Evolutionary conservation across 2,888 invertebrate genomes (phyloP).

Genomic region (Drosophila mettleri): DNA sequence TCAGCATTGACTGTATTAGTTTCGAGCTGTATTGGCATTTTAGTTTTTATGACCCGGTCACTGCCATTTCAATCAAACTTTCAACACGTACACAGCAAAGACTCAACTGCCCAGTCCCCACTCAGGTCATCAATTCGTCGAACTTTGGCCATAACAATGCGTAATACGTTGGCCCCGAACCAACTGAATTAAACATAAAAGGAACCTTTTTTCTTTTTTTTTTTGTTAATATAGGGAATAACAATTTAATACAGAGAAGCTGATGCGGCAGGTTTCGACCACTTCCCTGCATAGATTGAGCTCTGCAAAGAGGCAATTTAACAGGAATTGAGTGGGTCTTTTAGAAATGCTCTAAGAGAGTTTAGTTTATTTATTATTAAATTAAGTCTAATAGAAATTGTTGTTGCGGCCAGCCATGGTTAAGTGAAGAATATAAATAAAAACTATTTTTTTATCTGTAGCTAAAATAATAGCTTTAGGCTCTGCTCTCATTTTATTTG

Average conservation of each 20-base stretch:
- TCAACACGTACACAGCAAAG: constrained; percentile 59
- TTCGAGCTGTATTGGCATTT: constrained; percentile 33
- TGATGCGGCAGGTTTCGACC: constrained; percentile 8
- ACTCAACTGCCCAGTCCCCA: constrained; percentile 13
- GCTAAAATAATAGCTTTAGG: too few relatives aligned
- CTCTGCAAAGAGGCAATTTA: constrained; percentile 2
- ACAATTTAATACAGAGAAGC: constrained; percentile 7
- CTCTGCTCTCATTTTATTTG: background rate
- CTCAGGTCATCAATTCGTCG: constrained; percentile 34
- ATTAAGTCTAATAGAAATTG: background rate
- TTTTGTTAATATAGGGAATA: constrained; percentile 28
- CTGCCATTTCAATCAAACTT: constrained; percentile 68
- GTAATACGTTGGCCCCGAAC: constrained; percentile 38
- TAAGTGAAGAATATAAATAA: too few relatives aligned
- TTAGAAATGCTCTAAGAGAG: background rate
- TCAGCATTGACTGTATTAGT: constrained; percentile 21
- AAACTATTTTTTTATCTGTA: too few relatives aligned
- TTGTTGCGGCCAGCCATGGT: too few relatives aligned
- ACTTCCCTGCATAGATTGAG: constrained; percentile 40
- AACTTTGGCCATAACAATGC: constrained; percentile 62
- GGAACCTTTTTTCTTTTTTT: too few relatives aligned
- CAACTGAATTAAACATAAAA: constrained; percentile 33
- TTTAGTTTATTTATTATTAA: background rate
- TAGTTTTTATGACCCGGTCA: constrained; percentile 57
- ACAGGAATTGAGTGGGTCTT: background rate